Conservation (phyloP, 2,113 vertebrate species). For the Sinocyclocheilus anshuiensis region DNA sequence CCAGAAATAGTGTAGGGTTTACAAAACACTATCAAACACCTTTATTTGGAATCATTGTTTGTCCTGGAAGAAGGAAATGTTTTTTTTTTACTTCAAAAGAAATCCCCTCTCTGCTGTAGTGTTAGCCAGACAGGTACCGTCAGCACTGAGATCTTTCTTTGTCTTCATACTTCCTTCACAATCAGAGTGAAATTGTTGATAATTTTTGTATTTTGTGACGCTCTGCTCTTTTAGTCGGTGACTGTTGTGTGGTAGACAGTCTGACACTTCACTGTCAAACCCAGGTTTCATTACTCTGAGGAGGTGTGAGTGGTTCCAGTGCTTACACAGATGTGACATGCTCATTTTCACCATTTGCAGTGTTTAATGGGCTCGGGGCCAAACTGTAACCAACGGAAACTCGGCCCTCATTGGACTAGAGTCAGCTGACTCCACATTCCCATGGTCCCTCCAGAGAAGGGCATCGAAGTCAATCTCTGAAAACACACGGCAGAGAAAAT, state of each 20-base stretch:
- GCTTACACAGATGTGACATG: conserved; percentile 13
- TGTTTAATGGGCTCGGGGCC: conserved; percentile 66
- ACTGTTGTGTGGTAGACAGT: background rate
- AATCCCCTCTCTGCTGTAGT: conserved; percentile 29
- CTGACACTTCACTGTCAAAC: background rate
- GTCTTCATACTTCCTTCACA: background rate
- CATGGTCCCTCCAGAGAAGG: conserved; percentile 71
- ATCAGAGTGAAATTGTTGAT: background rate
- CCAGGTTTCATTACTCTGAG: conserved; percentile 41
- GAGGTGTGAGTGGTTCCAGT: conserved; percentile 20
- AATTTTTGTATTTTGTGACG: background rate
- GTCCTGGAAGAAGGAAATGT: conserved; percentile 45
- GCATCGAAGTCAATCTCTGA: conserved; percentile 73
- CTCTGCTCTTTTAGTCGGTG: background rate
- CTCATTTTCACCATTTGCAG: conserved; percentile 49
- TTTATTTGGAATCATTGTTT: conserved; percentile 28
- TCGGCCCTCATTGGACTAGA: conserved; percentile 55
- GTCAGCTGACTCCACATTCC: conserved; percentile 76
- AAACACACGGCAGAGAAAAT: conserved; percentile 69
- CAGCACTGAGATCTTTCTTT: background rate
- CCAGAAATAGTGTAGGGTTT: background rate
- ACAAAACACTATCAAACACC: background rate
- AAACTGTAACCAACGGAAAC: conserved; percentile 65
- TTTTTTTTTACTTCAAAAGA: background rate
- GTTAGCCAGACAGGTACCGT: background rate